Percentiles rank a stretch among this genome's conserved stretches.
Evolutionary conservation across 2,888 invertebrate genomes (phyloP).

Genomic region (Phymatocera aterrima): DNA sequence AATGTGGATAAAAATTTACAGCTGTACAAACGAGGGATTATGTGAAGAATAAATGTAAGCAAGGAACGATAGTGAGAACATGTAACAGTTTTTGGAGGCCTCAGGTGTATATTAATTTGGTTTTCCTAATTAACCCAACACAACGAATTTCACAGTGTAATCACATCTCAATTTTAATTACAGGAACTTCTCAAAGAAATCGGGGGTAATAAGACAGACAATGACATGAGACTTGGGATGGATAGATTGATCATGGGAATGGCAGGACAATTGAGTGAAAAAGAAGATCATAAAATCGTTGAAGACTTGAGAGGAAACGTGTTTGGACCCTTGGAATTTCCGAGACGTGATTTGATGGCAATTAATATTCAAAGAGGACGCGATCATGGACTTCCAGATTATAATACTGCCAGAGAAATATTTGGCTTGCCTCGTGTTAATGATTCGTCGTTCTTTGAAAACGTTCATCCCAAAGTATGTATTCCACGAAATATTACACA

Average conservation of each 20-base stretch:
- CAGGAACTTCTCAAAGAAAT: slow-evolving; percentile 58
- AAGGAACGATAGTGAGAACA: slow-evolving; percentile 72
- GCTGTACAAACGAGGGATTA: slow-evolving; percentile 76
- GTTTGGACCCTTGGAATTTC: slow-evolving; percentile 79
- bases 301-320: slow-evolving; percentile 77
- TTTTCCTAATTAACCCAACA: background rate
- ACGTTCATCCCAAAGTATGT: slow-evolving; percentile 26
- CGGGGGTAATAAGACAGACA: slow-evolving; percentile 57
- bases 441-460: slow-evolving; percentile 56
- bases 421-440: slow-evolving; percentile 71
- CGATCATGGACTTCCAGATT: slow-evolving; percentile 80
- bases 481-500: no score
- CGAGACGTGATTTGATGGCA: slow-evolving; percentile 78
- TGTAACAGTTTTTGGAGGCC: slow-evolving; percentile 78
- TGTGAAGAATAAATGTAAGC: slow-evolving; percentile 69
- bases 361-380: slow-evolving; percentile 78
- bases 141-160: background rate
- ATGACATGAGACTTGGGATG: slow-evolving; percentile 58
- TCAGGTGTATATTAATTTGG: slow-evolving; percentile 68
- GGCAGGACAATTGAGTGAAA: slow-evolving; percentile 76
- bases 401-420: slow-evolving; percentile 77
- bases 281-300: slow-evolving; percentile 78
- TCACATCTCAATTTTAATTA: slow-evolving; percentile 55
- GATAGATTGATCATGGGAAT: slow-evolving; percentile 78
- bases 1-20: slow-evolving; percentile 43